Evolutionary conservation across 2,113 vertebrate genomes (phyloP).

Genomic region (Cheirogaleus medius): DNA sequence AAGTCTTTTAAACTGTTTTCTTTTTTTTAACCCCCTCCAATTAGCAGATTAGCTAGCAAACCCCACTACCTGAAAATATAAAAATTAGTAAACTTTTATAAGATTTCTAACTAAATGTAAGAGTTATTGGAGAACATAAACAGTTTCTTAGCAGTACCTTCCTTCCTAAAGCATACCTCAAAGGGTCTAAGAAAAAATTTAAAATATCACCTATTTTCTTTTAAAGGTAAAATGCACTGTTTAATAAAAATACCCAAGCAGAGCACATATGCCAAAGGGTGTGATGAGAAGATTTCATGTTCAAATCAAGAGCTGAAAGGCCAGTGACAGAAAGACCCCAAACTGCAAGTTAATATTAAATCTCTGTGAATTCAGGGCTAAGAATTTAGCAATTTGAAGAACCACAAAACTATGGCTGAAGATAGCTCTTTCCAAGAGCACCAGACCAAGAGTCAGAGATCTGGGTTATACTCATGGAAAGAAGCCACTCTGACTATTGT

Average conservation of each 20-base stretch:
- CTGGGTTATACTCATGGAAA: neutral
- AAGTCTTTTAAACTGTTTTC: neutral
- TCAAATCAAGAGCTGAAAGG: neutral
- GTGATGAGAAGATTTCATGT: neutral
- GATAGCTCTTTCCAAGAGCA: neutral
- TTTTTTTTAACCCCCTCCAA: neutral
- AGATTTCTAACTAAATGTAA: constrained; percentile 41
- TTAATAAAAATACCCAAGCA: neutral
- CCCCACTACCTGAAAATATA: constrained; percentile 53
- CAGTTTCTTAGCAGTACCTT: neutral
- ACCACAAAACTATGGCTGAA: neutral
- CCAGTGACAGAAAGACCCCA: neutral
- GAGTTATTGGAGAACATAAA: constrained; percentile 53
- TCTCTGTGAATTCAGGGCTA: neutral
- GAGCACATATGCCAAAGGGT: neutral
- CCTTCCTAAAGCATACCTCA: neutral
- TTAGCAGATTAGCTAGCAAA: constrained; percentile 74
- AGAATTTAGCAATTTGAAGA: neutral
- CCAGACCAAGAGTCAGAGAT: neutral
- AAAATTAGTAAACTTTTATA: constrained; percentile 71
- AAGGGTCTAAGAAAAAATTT: constrained; percentile 32
- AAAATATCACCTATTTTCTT: constrained; percentile 55
- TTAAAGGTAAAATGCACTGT: neutral
- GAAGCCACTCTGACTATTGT: neutral
- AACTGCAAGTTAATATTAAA: neutral